Evolutionary conservation across 37 sponge, comb jelly and placozoan genomes (phyloP), one percentile per base, ranked within the genome.

Genomic region (Beroe forskalii): DNA sequence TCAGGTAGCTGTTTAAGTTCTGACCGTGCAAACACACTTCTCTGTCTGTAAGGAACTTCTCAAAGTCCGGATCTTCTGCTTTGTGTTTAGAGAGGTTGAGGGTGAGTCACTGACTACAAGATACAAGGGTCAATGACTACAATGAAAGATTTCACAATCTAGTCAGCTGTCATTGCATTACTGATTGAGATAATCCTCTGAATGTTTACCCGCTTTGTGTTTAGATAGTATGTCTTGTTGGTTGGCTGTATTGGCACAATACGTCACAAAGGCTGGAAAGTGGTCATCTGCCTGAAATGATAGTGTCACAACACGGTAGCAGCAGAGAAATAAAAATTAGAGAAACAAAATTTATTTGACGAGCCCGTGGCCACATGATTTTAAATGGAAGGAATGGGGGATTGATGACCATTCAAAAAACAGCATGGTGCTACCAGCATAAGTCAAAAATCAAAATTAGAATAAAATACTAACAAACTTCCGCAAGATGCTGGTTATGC

Each of bases 221-320:
- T 22, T 8, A n/a, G 66, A n/a, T 8, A 64, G 66, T 22, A 72
- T 36, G 40, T 72, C 38, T 27, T 72, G 76, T 38, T 72, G 76
- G 9, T 72, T 27, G 20, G 76, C 19, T 27, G 76, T 72, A 38
- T 72, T 32, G 3, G 76, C 76, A 37, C 76, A 72, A 22, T 72
- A 72, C 19, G 76, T 32, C 76, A 72, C 40, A 37, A 27, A 72
- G 4, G 40, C 38, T 1, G 38, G 40, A 22, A 72, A 72, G 6
- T 72, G 23, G 36, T 33, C 4, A 22, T 36, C 40, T 17, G 27
- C 76, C 76, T 72, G 40, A 27, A 38, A 72, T 22, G n/a, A 66
- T 66, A 8, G 28, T 27, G 8, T n/a, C 8, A 66, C 60, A 17
- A 20, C 17, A 55, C 9, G 17, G 60, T 55, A 55, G 17, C 17